These are phyloP conservation scores for Plectrocnemia conspersa DNA, from an alignment of 1,140 invertebrate species.

Conservation along the genomic window DNA sequence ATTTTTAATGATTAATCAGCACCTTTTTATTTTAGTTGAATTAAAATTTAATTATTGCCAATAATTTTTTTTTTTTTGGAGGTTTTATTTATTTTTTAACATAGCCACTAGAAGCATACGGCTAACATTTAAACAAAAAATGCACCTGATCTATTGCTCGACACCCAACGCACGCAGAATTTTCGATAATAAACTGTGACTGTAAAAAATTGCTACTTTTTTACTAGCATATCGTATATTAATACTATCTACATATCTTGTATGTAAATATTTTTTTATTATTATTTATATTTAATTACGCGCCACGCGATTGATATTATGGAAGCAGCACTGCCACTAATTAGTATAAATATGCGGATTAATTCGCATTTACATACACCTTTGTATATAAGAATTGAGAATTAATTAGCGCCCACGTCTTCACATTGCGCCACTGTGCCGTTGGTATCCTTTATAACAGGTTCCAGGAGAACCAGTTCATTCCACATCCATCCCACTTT, in stretches of 20 bases:
- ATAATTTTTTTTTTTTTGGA: too few relatives aligned
- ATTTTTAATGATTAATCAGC: too few relatives aligned
- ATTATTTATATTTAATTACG: not conserved
- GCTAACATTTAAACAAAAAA: too few relatives aligned
- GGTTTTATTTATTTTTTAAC: too few relatives aligned
- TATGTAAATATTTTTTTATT: not conserved
- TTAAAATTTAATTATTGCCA: too few relatives aligned
- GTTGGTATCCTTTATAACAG: conserved; percentile 22
- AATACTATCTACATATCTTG: not conserved
- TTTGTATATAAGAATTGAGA: not conserved
- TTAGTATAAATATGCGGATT: not conserved
- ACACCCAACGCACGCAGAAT: too few relatives aligned
- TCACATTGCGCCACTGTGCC: conserved; percentile 21
- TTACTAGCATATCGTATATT: too few relatives aligned
- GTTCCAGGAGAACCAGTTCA: conserved; percentile 31
- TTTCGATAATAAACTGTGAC: too few relatives aligned
- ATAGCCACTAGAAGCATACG: too few relatives aligned
- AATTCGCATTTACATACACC: not conserved
- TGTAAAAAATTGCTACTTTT: too few relatives aligned
- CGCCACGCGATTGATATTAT: not conserved
- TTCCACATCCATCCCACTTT: conserved; percentile 28
- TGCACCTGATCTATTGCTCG: too few relatives aligned
- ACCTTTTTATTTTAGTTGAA: too few relatives aligned
- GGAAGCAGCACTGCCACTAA: not conserved
- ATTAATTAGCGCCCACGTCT: not conserved